Percentiles rank a stretch among this genome's conserved stretches.
These are phyloP conservation scores for Chlorodrepanis virens DNA, from an alignment of 2,113 vertebrate genomes.

Conservation along the genomic window DNA sequence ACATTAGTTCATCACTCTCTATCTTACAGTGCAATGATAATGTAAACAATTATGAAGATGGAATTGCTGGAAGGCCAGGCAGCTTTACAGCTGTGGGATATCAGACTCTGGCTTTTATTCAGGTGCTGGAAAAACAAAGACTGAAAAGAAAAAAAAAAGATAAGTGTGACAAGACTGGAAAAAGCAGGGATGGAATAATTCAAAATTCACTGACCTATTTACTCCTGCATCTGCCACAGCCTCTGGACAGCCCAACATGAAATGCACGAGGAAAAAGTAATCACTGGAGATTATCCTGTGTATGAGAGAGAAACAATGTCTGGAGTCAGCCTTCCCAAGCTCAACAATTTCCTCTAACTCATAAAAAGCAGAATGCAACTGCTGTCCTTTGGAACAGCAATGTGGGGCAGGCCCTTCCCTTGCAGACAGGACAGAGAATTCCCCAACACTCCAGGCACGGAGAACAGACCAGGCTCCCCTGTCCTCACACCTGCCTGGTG, in stretches of 20 bases:
- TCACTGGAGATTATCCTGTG: slow-evolving; percentile 11
- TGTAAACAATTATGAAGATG: not conserved
- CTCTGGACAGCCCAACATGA: not conserved
- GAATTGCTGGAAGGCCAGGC: not conserved
- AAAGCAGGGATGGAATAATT: not conserved
- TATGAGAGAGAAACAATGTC: not conserved
- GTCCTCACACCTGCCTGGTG: rapidly evolving
- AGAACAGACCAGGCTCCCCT: not conserved
- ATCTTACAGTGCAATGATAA: not conserved
- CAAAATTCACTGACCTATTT: slow-evolving; percentile 33
- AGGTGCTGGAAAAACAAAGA: not conserved
- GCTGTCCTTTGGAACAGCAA: not conserved
- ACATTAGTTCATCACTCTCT: not conserved
- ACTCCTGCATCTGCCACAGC: not conserved
- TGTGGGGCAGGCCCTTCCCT: not conserved
- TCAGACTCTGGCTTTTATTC: slow-evolving; percentile 33
- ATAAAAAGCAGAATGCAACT: not conserved
- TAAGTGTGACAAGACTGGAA: not conserved
- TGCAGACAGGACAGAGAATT: not conserved
- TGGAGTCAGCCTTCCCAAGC: not conserved
- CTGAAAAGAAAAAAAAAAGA: not conserved
- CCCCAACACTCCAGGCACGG: rapidly evolving
- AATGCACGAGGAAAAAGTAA: slow-evolving; percentile 35
- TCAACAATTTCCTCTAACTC: not conserved
- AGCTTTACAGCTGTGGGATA: slow-evolving; percentile 4